These are phyloP conservation scores for Nomada ferruginata DNA, from an alignment of 2,888 invertebrate genomes.

Conservation along the genomic window DNA sequence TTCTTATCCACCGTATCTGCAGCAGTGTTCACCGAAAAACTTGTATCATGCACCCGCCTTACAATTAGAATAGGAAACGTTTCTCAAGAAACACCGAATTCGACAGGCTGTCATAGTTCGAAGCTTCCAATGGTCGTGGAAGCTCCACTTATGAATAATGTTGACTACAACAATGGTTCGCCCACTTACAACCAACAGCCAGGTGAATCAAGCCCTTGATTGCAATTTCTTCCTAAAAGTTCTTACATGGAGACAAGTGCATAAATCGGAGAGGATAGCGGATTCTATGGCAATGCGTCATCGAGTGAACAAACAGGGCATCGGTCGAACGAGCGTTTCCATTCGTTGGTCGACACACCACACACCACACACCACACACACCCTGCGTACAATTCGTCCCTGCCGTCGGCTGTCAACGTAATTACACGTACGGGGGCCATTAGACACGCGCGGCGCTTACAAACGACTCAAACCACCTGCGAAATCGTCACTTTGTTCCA, in stretches of 20 bases:
- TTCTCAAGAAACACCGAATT: too few species aligned
- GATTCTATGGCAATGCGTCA: conserved; percentile 45
- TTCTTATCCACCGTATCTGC: too few species aligned
- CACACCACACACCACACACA: conserved; percentile 41
- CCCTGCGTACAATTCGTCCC: conserved; percentile 65
- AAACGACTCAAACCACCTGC: conserved; percentile 72
- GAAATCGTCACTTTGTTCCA: conserved; percentile 76
- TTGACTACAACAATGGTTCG: too few species aligned
- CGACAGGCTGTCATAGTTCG: too few species aligned
- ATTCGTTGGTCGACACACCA: conserved; percentile 39
- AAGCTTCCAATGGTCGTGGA: too few species aligned
- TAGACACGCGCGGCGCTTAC: conserved; percentile 72
- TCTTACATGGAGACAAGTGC: neutral
- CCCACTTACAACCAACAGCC: too few species aligned
- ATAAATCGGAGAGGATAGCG: conserved; percentile 30
- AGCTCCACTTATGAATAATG: too few species aligned
- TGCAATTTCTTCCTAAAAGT: conserved; percentile 1
- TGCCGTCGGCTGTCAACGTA: conserved; percentile 71
- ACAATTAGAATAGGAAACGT: too few species aligned
- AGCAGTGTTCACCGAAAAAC: too few species aligned
- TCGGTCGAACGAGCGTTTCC: conserved; percentile 50
- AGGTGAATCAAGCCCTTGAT: neutral
- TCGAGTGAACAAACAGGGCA: conserved; percentile 50
- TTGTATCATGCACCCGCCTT: too few species aligned
- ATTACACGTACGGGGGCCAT: conserved; percentile 74